phyloP scores from a whole-genome alignment of 2,888 invertebrate genomes.

The Oscheius sp. region DNA sequence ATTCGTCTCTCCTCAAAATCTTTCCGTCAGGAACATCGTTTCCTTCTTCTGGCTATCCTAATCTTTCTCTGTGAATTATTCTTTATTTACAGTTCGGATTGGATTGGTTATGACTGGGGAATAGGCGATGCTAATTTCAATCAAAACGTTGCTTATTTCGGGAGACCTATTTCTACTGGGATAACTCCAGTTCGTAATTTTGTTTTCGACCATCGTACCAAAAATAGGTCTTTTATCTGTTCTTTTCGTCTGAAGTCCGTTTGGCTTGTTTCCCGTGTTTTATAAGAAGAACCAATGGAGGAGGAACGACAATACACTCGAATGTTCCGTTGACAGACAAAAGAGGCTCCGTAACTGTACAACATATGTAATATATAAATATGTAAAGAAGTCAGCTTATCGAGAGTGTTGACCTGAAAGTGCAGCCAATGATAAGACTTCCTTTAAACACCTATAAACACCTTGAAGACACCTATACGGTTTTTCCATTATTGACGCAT shows the following conservation, averaged over 20 bases:
- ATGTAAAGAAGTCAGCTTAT: too few species aligned
- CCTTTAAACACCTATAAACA: too few species aligned
- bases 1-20: background rate
- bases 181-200: background rate
- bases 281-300: too few species aligned
- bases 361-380: too few species aligned
- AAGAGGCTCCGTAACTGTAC: too few species aligned
- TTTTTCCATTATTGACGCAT: too few species aligned
- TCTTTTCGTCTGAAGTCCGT: background rate
- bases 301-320: too few species aligned
- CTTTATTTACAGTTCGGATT: background rate
- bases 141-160: background rate
- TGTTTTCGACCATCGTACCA: too few species aligned
- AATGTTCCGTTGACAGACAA: too few species aligned
- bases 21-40: background rate
- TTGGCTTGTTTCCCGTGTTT: background rate
- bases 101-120: slow-evolving; percentile 10
- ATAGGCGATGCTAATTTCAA: background rate
- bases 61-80: slow-evolving; percentile 1
- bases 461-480: too few species aligned
- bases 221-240: slow-evolving; percentile 11
- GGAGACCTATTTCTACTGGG: slow-evolving; percentile 2
- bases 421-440: too few species aligned
- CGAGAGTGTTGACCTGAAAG: too few species aligned
- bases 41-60: slow-evolving; percentile 1